Evolutionary conservation across 2,797 vertebrate genomes (phyloP).

Genomic region (Hydrocynus forskahlii): DNA sequence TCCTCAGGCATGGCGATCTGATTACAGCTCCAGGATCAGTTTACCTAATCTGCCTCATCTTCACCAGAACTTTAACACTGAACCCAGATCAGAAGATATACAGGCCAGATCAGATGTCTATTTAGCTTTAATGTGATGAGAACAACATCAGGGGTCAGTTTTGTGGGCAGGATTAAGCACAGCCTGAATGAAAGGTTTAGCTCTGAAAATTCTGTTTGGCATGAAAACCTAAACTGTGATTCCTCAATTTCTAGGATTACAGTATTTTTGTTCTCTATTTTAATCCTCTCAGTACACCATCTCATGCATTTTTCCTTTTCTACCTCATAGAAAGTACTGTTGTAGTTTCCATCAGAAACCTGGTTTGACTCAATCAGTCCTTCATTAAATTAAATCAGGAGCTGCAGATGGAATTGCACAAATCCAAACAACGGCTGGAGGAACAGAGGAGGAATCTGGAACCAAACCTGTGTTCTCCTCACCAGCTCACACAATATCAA

Average conservation of each 20-base stretch:
- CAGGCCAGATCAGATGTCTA: background rate
- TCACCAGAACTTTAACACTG: conserved; percentile 20
- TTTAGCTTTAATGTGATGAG: background rate
- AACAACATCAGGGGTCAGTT: conserved; percentile 9
- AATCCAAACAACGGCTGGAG: too few relatives aligned
- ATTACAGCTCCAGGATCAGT: conserved; percentile 15
- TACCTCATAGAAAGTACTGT: too few relatives aligned
- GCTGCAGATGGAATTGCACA: too few relatives aligned
- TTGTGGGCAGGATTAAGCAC: background rate
- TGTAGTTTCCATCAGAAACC: too few relatives aligned
- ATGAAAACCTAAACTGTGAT: background rate
- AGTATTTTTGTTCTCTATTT: too few relatives aligned
- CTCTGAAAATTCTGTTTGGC: background rate
- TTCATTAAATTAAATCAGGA: too few relatives aligned
- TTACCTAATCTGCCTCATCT: conserved; percentile 28
- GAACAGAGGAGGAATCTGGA: too few relatives aligned
- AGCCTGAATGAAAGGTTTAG: conserved; percentile 1
- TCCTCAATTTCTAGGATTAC: background rate
- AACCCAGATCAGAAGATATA: conserved; percentile 20
- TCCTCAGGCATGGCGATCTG: conserved; percentile 4
- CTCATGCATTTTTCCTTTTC: background rate
- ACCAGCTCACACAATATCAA: too few relatives aligned
- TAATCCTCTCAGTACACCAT: background rate
- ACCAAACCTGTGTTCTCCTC: too few relatives aligned
- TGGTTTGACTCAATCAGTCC: too few relatives aligned